Evolutionary conservation across 2,888 invertebrate genomes (phyloP).

Genomic region (Tetragnatha montana): DNA sequence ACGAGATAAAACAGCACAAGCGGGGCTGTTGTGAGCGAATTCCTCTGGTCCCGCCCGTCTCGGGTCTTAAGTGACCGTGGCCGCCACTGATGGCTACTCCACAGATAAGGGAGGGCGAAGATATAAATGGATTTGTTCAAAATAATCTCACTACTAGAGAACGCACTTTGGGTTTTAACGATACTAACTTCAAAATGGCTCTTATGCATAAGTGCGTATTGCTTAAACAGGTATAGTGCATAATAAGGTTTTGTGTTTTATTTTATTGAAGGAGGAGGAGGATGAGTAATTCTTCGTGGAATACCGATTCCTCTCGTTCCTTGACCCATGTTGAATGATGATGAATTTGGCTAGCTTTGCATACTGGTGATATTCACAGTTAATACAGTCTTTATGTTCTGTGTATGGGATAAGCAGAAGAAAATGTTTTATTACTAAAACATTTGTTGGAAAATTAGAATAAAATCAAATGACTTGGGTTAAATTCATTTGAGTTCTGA

Average conservation of each 20-base stretch:
- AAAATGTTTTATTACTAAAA: too few relatives aligned
- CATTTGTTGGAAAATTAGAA: too few relatives aligned
- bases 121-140: neutral
- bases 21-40: neutral
- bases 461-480: too few relatives aligned
- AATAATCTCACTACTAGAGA: neutral
- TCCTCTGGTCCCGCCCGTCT: neutral
- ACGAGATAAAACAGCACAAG: neutral
- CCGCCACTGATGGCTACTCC: neutral
- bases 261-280: neutral
- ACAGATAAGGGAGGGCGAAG: neutral
- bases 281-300: too few relatives aligned
- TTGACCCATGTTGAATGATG: too few relatives aligned
- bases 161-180: neutral
- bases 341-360: too few relatives aligned
- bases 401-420: too few relatives aligned
- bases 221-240: neutral
- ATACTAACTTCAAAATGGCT: neutral
- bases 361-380: too few relatives aligned
- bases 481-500: too few relatives aligned
- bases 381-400: too few relatives aligned
- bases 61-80: slow-evolving; percentile 4
- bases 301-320: too few relatives aligned
- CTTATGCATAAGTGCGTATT: neutral
- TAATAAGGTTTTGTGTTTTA: neutral